Evolutionary conservation across 2,113 vertebrate species (phyloP).

Genomic region (Limnothrissa miodon): DNA sequence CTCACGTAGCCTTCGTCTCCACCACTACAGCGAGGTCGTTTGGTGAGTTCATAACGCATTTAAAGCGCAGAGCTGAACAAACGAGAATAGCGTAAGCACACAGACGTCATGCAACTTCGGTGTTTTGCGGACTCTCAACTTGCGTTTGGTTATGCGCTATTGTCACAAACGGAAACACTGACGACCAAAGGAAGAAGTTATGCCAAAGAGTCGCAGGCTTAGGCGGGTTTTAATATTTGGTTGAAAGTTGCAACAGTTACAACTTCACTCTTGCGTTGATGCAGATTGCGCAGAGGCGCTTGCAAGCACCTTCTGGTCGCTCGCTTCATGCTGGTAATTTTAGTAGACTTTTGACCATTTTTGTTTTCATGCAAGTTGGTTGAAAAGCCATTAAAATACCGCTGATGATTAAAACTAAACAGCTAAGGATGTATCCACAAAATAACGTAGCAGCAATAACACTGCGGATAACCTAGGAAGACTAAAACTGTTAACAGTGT

Average conservation of each 20-base stretch:
- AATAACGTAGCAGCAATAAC: not conserved
- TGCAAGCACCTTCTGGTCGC: not conserved
- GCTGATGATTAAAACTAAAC: not conserved
- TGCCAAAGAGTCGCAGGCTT: not conserved
- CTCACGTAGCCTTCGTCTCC: conserved; percentile 42
- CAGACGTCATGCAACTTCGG: not conserved
- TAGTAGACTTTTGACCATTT: not conserved
- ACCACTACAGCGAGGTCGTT: conserved; percentile 31
- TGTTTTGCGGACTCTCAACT: not conserved
- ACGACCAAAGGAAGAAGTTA: not conserved
- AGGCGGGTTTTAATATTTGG: conserved; percentile 6
- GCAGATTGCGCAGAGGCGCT: not conserved
- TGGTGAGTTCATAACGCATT: not conserved
- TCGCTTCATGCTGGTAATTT: not conserved
- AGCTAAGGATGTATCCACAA: not conserved
- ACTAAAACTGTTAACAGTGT: not conserved
- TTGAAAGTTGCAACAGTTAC: conserved; percentile 5
- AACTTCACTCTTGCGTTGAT: not conserved
- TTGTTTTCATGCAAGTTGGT: not conserved
- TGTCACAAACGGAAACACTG: conserved; percentile 2
- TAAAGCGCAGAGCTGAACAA: not conserved
- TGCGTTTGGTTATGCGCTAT: not conserved
- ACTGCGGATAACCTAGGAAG: not conserved
- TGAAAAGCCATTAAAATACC: not conserved
- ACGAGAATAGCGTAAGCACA: not conserved